phyloP scores from a whole-genome alignment of 2,113 vertebrate species.

The Sisor rabdophorus region DNA sequence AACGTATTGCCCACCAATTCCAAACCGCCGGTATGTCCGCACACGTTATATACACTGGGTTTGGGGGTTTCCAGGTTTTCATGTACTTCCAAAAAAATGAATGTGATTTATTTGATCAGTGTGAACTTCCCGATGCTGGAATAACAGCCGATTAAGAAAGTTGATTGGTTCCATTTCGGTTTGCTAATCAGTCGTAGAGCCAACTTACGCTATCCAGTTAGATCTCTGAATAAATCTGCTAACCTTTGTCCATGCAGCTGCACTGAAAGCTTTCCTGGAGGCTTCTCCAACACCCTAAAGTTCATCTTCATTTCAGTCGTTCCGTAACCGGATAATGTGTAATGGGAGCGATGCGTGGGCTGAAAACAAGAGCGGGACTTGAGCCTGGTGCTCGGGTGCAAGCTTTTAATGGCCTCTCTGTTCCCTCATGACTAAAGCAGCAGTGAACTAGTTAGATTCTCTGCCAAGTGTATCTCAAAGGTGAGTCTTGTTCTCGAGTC shows the following conservation, averaged over 20 bases:
- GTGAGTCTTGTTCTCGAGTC: slow-evolving; percentile 43
- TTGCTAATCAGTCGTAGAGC: background rate
- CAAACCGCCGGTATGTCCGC: too few relatives aligned
- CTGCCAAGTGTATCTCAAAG: slow-evolving; percentile 47
- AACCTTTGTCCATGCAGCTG: background rate
- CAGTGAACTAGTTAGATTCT: slow-evolving; percentile 38
- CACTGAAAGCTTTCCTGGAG: background rate
- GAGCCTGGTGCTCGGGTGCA: slow-evolving; percentile 1
- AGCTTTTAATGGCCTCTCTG: slow-evolving; percentile 27
- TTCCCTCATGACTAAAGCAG: slow-evolving; percentile 31
- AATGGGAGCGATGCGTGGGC: background rate
- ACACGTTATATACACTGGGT: too few relatives aligned
- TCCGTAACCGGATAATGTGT: background rate
- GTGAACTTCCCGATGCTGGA: too few relatives aligned
- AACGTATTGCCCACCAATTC: too few relatives aligned
- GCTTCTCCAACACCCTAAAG: background rate
- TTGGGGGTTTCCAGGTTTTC: too few relatives aligned
- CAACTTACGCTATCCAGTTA: background rate
- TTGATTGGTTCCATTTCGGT: background rate
- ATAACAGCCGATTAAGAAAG: background rate
- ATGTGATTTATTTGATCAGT: too few relatives aligned
- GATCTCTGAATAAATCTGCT: background rate
- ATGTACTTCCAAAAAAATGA: too few relatives aligned
- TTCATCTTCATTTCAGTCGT: background rate
- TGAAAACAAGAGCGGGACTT: background rate